Percentiles rank a stretch among this genome's conserved stretches.
Evolutionary conservation across 2,113 vertebrate species (phyloP).

Genomic region (Suncus etruscus): DNA sequence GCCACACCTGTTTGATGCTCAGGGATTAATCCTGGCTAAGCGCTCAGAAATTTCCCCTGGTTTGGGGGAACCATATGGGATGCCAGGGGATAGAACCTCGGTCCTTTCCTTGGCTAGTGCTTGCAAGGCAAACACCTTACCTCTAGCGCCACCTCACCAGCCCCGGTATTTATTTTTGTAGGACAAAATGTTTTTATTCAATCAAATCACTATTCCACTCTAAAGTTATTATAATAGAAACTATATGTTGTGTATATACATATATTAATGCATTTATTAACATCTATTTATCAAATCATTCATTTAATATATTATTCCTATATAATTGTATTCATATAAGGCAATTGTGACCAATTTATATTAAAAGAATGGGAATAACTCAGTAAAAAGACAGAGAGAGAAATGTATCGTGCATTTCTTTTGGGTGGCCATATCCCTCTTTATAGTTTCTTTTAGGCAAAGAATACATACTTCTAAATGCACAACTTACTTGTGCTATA

Average conservation of each 20-base stretch:
- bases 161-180: conserved; percentile 38
- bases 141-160: no score
- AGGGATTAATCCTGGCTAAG: no score
- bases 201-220: background rate
- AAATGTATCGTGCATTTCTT: conserved; percentile 10
- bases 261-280: background rate
- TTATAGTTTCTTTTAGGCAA: background rate
- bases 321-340: background rate
- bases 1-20: no score
- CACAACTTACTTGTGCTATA: background rate
- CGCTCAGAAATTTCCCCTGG: no score
- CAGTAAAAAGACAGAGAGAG: background rate
- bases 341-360: no score
- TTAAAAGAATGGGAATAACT: no score
- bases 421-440: background rate
- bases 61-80: no score
- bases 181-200: background rate
- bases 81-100: no score
- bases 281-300: conserved; percentile 45
- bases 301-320: conserved; percentile 6
- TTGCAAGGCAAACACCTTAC: no score
- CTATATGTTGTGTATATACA: background rate
- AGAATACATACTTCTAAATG: background rate
- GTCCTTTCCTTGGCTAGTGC: no score
- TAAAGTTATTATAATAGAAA: conserved; percentile 47